Conservation (phyloP, 2,797 vertebrate species). For the Cercopithecus diana region DNA sequence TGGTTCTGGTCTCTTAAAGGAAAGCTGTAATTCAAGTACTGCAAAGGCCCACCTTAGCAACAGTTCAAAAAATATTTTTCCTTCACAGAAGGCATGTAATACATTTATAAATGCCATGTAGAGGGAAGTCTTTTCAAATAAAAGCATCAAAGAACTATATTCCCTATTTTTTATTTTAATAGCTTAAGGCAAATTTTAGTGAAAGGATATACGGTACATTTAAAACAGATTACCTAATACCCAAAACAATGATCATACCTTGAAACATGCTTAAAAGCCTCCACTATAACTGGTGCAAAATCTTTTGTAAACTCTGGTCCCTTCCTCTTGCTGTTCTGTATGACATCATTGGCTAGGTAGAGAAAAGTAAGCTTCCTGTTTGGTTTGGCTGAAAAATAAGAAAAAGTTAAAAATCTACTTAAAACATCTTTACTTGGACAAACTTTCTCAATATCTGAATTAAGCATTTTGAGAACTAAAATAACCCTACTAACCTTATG, state of each 20-base stretch:
- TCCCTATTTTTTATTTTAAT: neutral
- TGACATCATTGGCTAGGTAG: slow-evolving; percentile 99
- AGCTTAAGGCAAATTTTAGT: slow-evolving; percentile 21
- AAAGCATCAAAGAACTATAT: slow-evolving; percentile 44
- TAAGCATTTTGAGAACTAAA: neutral
- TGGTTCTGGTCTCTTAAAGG: neutral
- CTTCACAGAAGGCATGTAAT: neutral
- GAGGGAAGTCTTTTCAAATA: slow-evolving; percentile 20
- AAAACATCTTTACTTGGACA: slow-evolving; percentile 35
- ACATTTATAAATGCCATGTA: slow-evolving; percentile 37
- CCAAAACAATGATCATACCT: slow-evolving; percentile 87
- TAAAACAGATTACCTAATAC: slow-evolving; percentile 48
- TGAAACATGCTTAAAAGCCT: slow-evolving; percentile 97
- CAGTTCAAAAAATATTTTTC: neutral
- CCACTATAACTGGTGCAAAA: slow-evolving; percentile 96
- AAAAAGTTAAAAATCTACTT: slow-evolving; percentile 53
- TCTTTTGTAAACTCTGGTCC: slow-evolving; percentile 99
- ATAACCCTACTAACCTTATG: neutral
- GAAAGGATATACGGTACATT: slow-evolving; percentile 41
- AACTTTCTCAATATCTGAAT: neutral
- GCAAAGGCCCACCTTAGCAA: slow-evolving; percentile 1
- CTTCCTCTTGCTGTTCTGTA: slow-evolving; percentile 99
- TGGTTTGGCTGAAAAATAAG: slow-evolving; percentile 89
- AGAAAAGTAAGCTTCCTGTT: slow-evolving; percentile 98
- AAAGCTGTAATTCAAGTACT: slow-evolving; percentile 40